Evolutionary conservation across 2,113 vertebrate species (phyloP), one percentile per base, ranked within the genome.

Genomic region (Castor canadensis): DNA sequence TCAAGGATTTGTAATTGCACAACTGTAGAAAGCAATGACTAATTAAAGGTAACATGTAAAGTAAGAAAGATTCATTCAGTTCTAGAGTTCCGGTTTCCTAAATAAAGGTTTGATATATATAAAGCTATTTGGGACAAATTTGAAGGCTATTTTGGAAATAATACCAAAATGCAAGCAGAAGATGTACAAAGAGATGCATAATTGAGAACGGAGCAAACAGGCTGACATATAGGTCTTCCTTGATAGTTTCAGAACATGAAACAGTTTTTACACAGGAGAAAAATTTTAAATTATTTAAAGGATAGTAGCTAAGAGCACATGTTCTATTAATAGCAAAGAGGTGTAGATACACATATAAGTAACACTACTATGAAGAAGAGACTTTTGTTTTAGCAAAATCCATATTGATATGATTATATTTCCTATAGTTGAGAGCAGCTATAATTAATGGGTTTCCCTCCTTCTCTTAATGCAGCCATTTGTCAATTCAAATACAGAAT

Each of bases 361-460:
- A 98, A 98, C 93, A 89, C 95, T 84, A 81, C 26, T 95, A 97
- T 86, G 95, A 98, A 98, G 95, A 30, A 98, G 20, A 96, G 96
- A 98, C 96, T 98, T 98, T 96, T 98, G 98, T 98, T 98, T 98
- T 98, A 98, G 98, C 97, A 98, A 98, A 99, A 99, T 99, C 98
- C 97, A 99, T 99, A 98, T 98, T 98, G 98, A 99, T 98, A 98
- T 96, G 96, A 98, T 99, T 98, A 98, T 97, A 98, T 98, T 99
- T 98, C 98, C 98, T 98, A 98, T 71, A 97, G 98, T 98, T 97
- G 97, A 98, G 98, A 98, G 98, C 90, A 96, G 97, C 95, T 98
- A 98, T 99, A 99, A 99, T 99, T 98, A 99, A 99, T 99, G 98
- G 98, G 98, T 98, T 98, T 98, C 98, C 98, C 98, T 98, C 98